Conservation (phyloP, 2,113 vertebrate genomes). For the Percina caprodes region DNA sequence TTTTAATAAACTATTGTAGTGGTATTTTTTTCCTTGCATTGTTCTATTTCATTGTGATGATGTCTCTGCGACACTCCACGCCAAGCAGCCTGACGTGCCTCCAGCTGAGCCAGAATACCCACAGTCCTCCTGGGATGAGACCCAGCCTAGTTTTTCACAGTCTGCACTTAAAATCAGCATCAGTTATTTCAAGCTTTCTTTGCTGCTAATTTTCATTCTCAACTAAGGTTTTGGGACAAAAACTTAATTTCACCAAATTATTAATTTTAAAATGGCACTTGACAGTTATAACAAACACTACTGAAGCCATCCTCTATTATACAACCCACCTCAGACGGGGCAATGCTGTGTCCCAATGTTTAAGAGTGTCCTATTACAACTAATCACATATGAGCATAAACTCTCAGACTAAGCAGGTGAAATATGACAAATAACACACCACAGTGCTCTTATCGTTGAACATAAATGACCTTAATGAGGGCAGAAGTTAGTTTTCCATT, state of each 20-base stretch:
- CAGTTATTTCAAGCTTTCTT: background rate
- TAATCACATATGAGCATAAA: background rate
- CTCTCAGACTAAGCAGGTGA: background rate
- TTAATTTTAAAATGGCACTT: background rate
- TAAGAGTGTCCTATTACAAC: background rate
- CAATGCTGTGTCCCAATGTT: background rate
- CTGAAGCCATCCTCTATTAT: background rate
- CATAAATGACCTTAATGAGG: background rate
- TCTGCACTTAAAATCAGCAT: background rate
- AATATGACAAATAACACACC: background rate
- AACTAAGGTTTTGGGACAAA: background rate
- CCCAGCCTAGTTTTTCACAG: constrained; percentile 41
- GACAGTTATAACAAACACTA: background rate
- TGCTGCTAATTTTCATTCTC: background rate
- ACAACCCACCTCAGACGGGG: background rate
- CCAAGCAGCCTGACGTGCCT: constrained; percentile 9
- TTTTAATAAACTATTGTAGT: background rate
- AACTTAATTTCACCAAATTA: background rate
- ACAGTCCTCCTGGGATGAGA: constrained; percentile 39
- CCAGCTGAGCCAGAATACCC: constrained; percentile 29
- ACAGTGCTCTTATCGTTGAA: background rate
- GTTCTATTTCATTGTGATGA: background rate
- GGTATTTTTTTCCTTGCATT: background rate
- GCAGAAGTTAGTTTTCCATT: background rate
- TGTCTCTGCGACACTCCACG: background rate